A percentile compares a stretch with the other conserved stretches of the same genome.
Evolutionary conservation across 2,113 vertebrate genomes (phyloP).

Genomic region (Prietella phreatophila): DNA sequence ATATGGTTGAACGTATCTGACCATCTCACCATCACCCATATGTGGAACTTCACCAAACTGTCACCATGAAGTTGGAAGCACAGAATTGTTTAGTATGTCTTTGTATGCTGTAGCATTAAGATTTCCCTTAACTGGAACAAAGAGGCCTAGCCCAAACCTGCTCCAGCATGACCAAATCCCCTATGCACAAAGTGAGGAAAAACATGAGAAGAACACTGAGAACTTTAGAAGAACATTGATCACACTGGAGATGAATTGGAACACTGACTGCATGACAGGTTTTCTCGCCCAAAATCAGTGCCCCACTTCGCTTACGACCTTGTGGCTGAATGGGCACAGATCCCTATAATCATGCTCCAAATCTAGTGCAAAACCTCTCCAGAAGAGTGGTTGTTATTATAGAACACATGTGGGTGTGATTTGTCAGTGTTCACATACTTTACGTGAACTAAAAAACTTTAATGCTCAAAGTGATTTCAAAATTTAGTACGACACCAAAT

Average conservation of each 20-base stretch:
- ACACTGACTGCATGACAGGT: neutral
- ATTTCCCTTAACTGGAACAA: neutral
- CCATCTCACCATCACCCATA: neutral
- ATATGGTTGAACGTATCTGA: neutral
- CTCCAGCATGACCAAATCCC: neutral
- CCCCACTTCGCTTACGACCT: neutral
- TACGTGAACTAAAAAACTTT: too few species aligned
- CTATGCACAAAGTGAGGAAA: neutral
- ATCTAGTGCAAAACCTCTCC: neutral
- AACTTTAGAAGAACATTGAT: neutral
- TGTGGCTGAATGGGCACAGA: neutral
- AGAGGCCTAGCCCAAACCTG: neutral
- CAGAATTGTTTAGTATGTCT: neutral
- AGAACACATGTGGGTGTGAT: too few species aligned
- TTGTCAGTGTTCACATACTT: neutral
- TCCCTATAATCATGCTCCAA: neutral
- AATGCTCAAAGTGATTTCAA: neutral
- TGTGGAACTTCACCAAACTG: neutral
- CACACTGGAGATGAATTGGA: neutral
- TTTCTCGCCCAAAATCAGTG: neutral
- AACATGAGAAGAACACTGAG: neutral
- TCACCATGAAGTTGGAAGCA: neutral
- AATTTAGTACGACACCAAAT: neutral
- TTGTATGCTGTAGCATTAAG: neutral
- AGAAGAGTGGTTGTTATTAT: neutral